A percentile compares a stretch with the other conserved stretches of the same genome.
Conservation (phyloP, 2,113 vertebrate species). For the Rhizomys pruinosus region DNA sequence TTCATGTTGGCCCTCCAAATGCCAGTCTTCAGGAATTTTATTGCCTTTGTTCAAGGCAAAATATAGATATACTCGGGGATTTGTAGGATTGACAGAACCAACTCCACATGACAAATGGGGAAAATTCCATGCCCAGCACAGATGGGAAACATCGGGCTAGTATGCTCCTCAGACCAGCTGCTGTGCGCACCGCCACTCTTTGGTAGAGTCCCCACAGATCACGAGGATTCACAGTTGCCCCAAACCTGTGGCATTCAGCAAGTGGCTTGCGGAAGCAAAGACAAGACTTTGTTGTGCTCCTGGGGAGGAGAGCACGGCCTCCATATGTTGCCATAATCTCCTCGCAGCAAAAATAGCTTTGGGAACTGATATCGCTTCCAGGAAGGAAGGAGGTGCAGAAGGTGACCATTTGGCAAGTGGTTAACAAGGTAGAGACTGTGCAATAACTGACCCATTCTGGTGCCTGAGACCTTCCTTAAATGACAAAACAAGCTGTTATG, state of each 20-base stretch:
- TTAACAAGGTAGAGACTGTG: not conserved
- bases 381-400: conserved; percentile 44
- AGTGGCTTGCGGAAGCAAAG: conserved; percentile 55
- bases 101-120: conserved; percentile 56
- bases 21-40: not conserved
- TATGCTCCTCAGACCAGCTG: conserved; percentile 57
- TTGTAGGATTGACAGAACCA: conserved; percentile 38
- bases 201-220: not conserved
- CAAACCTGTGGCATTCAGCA: conserved; percentile 50
- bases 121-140: not conserved
- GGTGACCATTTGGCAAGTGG: conserved; percentile 57
- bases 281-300: conserved; percentile 60
- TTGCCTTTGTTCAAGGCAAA: conserved; percentile 21
- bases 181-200: not conserved
- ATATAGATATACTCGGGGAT: not conserved
- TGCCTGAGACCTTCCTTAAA: not conserved
- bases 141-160: conserved; percentile 37
- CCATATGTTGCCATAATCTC: conserved; percentile 72
- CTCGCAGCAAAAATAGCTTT: conserved; percentile 69
- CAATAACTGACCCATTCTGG: not conserved
- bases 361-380: conserved; percentile 30
- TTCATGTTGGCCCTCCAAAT: not conserved
- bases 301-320: conserved; percentile 34
- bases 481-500: not conserved
- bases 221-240: conserved; percentile 50